Conservation (phyloP, 2,113 vertebrate genomes). For the Oryzias woworae region DNA sequence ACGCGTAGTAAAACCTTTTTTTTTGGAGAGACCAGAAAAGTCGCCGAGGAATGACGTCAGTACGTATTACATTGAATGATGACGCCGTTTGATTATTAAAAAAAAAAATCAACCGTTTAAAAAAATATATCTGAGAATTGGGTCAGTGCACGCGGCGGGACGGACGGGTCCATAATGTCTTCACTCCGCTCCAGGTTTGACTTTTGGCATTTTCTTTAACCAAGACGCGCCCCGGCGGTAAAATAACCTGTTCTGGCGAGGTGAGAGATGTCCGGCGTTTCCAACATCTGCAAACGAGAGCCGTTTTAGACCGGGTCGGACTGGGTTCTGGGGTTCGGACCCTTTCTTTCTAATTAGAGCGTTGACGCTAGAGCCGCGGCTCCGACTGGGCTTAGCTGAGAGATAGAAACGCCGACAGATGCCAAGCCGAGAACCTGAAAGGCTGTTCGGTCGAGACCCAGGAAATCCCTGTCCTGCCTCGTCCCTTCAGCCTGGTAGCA, state of each 20-base stretch:
- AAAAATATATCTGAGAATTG: slow-evolving; percentile 59
- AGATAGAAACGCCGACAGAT: slow-evolving; percentile 23
- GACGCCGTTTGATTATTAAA: slow-evolving; percentile 79
- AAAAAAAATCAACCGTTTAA: slow-evolving; percentile 75
- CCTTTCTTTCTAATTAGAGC: too few relatives aligned
- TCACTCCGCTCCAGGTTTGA: background rate
- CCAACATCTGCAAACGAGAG: slow-evolving; percentile 59
- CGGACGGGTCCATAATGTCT: background rate
- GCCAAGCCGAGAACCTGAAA: slow-evolving; percentile 12
- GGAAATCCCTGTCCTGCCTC: slow-evolving; percentile 42
- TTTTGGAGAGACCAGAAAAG: slow-evolving; percentile 32
- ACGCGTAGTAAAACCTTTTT: background rate
- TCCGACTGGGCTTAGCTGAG: slow-evolving; percentile 26
- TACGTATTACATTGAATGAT: slow-evolving; percentile 75
- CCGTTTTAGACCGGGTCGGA: slow-evolving; percentile 50
- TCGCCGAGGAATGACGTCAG: slow-evolving; percentile 81
- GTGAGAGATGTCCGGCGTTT: slow-evolving; percentile 56
- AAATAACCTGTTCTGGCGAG: slow-evolving; percentile 43
- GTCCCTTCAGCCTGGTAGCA: slow-evolving; percentile 44
- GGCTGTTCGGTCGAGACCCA: slow-evolving; percentile 33
- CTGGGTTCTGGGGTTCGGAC: slow-evolving; percentile 40
- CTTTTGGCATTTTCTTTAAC: background rate
- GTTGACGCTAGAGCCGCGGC: too few relatives aligned
- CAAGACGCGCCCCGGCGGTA: background rate
- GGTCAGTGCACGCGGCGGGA: slow-evolving; percentile 56